Evolutionary conservation across 2,113 vertebrate genomes (phyloP).

Genomic region (Sinocyclocheilus anshuiensis): DNA sequence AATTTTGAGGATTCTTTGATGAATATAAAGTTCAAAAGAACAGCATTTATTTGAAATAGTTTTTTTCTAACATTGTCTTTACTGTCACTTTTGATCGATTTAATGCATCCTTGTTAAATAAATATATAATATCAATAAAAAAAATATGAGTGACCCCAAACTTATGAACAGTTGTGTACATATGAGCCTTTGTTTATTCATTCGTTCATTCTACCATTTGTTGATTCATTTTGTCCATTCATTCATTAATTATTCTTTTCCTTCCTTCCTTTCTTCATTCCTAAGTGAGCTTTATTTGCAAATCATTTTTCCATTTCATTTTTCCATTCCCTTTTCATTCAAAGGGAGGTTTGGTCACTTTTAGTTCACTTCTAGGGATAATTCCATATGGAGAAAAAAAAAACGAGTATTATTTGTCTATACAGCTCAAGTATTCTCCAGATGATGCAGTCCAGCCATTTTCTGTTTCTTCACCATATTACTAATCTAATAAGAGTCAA

Average conservation of each 20-base stretch:
- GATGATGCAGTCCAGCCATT: background rate
- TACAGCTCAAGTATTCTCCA: background rate
- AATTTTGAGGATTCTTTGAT: background rate
- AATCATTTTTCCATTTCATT: background rate
- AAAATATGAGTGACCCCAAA: background rate
- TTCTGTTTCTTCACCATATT: background rate
- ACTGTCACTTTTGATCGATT: background rate
- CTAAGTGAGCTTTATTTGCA: background rate
- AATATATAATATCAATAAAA: background rate
- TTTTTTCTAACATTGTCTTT: background rate
- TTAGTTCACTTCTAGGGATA: background rate
- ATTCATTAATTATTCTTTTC: background rate
- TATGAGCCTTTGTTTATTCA: background rate
- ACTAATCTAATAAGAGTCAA: slow-evolving; percentile 10
- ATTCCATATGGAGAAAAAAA: background rate
- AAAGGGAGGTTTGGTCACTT: background rate
- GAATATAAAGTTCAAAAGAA: background rate
- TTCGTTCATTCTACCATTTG: background rate
- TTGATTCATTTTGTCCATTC: background rate
- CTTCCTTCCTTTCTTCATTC: no score
- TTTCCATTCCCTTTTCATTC: no score
- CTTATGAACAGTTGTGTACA: background rate
- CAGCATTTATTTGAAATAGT: background rate
- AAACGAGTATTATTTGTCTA: background rate
- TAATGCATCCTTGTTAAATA: background rate